Evolutionary conservation across 1,140 invertebrate species (phyloP), one percentile per base, ranked within the genome.

Genomic region (Ruditapes philippinarum): DNA sequence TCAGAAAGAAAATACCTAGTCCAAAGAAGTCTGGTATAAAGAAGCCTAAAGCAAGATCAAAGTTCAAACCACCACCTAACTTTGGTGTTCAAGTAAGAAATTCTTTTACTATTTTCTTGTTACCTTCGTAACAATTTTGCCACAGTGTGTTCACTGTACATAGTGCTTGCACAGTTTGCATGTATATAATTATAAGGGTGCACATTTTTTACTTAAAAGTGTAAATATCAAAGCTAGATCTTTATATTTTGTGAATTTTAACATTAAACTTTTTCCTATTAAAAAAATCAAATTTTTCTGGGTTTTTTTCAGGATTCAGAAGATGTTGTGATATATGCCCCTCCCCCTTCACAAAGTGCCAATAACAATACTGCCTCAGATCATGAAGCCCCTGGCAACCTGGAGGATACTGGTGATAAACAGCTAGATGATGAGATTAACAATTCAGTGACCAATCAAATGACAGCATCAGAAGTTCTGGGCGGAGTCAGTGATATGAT

Each of bases 1-100:
- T 38, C 45, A 88, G 68, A 49, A 88, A 88, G 60, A 80, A 65
- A 81, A 57, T 33, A n/a, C 1, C 86, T 80, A 81, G 86, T 87
- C 84, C 84, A 19, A 87, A 87, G 33, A 87, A 88, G 54, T 73
- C 76, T 78, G 84, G 84, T 38, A 88, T 88, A 25, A 88, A 57
- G 62, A 88, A 88, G 62, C 86, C 86, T 36, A 88, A 88, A 65
- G 86, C 78, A 68, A 88, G 33, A 78, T 88, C 86, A 88, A 88
- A 88, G 45, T 88, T 88, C 40, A 88, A 88, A 73, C 86, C 76
- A n/a, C 86, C 78, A 0, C 31, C 76, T 38, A 80, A 88, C 51
- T 88, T 88, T 80, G 86, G 86, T 70, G 60, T 73, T 28, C 86
- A 88, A 62, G 86, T 88, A 80, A 80, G 28, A 33, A 36, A 40